phyloP scores from a whole-genome alignment of 2,888 invertebrate species.

The Chrysopilus asiliformis region DNA sequence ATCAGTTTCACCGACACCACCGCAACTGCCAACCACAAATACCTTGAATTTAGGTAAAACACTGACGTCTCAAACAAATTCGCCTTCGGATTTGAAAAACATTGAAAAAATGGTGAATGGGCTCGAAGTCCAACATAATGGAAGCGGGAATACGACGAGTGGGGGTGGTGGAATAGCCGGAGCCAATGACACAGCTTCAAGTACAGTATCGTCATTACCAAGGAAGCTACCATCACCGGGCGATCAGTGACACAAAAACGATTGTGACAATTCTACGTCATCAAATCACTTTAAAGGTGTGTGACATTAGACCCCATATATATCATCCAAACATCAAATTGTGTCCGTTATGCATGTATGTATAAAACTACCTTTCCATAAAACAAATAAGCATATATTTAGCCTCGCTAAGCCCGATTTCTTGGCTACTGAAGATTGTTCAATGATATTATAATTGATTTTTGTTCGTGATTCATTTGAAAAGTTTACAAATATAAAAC shows the following conservation, averaged over 20 bases:
- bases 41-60: slow-evolving; percentile 29
- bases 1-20: slow-evolving; percentile 27
- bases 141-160: slow-evolving; percentile 18
- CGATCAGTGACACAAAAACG: slow-evolving; percentile 36
- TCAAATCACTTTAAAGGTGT: too few relatives aligned
- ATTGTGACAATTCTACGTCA: too few relatives aligned
- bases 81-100: slow-evolving; percentile 70
- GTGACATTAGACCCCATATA: not conserved
- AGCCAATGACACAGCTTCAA: slow-evolving; percentile 19
- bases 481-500: too few relatives aligned
- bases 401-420: too few relatives aligned
- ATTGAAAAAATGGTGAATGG: slow-evolving; percentile 98
- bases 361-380: too few relatives aligned
- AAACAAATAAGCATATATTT: too few relatives aligned
- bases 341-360: too few relatives aligned
- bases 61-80: slow-evolving; percentile 32
- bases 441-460: too few relatives aligned
- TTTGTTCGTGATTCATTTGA: too few relatives aligned
- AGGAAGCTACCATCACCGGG: slow-evolving; percentile 15
- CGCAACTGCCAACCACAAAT: slow-evolving; percentile 38
- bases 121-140: slow-evolving; percentile 66
- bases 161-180: slow-evolving; percentile 10
- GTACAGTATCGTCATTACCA: slow-evolving; percentile 14
- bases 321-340: too few relatives aligned
- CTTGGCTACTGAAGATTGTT: too few relatives aligned